These are phyloP conservation scores for Spea bombifrons DNA, from an alignment of 2,113 vertebrate species.

Conservation along the genomic window DNA sequence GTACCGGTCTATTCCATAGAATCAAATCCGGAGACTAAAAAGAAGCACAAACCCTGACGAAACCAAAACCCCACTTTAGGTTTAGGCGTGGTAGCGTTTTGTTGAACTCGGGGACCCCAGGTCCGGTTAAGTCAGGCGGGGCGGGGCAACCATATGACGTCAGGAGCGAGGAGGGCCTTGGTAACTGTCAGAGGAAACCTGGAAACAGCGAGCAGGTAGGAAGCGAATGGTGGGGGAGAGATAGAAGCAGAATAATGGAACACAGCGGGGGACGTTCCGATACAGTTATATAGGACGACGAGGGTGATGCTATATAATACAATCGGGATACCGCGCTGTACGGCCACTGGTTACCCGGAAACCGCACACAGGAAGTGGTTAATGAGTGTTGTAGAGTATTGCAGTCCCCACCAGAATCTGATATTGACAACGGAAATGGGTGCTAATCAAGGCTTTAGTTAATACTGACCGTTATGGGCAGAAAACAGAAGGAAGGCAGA, in stretches of 20 bases:
- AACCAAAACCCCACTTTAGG: not conserved
- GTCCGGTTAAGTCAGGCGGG: not conserved
- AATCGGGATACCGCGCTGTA: too few species aligned
- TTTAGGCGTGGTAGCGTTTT: too few species aligned
- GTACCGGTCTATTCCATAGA: not conserved
- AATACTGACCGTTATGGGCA: too few species aligned
- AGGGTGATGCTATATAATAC: too few species aligned
- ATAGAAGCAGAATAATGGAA: not conserved
- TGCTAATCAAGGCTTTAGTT: too few species aligned
- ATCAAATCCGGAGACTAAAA: not conserved
- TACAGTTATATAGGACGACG: too few species aligned
- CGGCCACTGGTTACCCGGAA: not conserved
- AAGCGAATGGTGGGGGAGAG: not conserved
- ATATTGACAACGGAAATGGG: too few species aligned
- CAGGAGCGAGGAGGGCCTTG: not conserved
- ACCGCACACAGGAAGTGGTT: not conserved
- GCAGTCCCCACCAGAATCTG: too few species aligned
- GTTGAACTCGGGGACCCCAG: not conserved
- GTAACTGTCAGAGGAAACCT: constrained; percentile 36
- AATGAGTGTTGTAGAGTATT: too few species aligned
- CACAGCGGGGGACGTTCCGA: not conserved
- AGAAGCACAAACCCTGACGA: not conserved
- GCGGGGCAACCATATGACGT: not conserved
- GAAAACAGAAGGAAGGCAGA: too few species aligned
- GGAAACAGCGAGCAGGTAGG: constrained; percentile 29